These are phyloP conservation scores for Nematolebias whitei DNA, from an alignment of 2,113 vertebrate genomes.

Conservation along the genomic window DNA sequence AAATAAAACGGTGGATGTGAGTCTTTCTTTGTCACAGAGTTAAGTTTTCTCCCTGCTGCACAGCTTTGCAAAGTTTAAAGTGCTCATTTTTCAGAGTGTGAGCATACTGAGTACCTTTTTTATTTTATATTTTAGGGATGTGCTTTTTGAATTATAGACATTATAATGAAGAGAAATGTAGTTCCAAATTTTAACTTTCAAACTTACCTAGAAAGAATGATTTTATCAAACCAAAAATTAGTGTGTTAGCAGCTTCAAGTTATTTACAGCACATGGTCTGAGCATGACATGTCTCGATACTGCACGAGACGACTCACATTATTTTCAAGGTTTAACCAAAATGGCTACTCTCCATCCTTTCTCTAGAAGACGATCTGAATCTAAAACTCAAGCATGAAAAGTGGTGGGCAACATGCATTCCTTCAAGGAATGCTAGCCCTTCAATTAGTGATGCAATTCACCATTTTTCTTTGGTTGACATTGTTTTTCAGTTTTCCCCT, in stretches of 20 bases:
- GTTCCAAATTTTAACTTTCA: background rate
- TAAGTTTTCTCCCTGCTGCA: constrained; percentile 11
- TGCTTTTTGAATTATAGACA: background rate
- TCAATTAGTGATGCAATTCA: background rate
- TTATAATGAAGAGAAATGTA: too few species aligned
- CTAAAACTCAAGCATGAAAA: too few species aligned
- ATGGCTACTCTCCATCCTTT: too few species aligned
- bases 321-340: too few species aligned
- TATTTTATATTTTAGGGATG: background rate
- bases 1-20: constrained; percentile 54
- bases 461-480: constrained; percentile 1
- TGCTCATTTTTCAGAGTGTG: background rate
- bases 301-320: too few species aligned
- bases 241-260: too few species aligned
- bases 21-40: constrained; percentile 28
- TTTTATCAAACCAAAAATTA: background rate
- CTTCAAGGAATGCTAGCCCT: too few species aligned
- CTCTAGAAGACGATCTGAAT: too few species aligned
- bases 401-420: too few species aligned
- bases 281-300: too few species aligned
- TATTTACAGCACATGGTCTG: too few species aligned
- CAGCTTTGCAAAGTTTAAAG: constrained; percentile 27
- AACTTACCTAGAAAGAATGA: background rate
- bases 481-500: constrained; percentile 19
- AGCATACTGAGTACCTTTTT: constrained; percentile 10